phyloP scores from a whole-genome alignment of 2,113 vertebrate species.

The Chaetodon trifascialis region DNA sequence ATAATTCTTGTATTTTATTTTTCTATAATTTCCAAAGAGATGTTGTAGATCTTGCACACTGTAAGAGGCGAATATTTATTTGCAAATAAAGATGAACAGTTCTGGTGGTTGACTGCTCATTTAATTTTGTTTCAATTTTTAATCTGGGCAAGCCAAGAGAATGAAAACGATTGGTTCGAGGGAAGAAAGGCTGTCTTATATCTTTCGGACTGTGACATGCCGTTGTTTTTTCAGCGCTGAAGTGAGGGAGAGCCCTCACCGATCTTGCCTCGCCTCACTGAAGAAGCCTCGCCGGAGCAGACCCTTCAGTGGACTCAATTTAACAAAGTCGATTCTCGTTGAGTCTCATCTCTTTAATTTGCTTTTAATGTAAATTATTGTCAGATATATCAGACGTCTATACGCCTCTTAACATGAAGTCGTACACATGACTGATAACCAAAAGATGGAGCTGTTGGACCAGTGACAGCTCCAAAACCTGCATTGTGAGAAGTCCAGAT shows the following conservation, averaged over 20 bases:
- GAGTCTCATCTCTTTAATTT: background rate
- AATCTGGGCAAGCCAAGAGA: background rate
- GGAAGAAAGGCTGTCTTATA: background rate
- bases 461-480: background rate
- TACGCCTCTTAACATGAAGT: background rate
- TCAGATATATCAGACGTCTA: background rate
- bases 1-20: conserved; percentile 98
- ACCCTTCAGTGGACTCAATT: background rate
- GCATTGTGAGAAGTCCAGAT: background rate
- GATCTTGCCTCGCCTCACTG: background rate
- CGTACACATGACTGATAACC: conserved; percentile 18
- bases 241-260: no score
- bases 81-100: conserved; percentile 96
- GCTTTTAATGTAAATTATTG: background rate
- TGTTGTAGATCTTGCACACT: conserved; percentile 95
- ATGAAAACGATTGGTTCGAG: background rate
- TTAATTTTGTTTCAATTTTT: conserved; percentile 45
- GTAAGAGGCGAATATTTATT: conserved; percentile 94
- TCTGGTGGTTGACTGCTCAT: conserved; percentile 83
- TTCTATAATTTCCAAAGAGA: conserved; percentile 98
- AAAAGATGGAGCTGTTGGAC: conserved; percentile 67
- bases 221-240: background rate
- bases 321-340: background rate
- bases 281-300: background rate
- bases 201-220: background rate